These are phyloP conservation scores for Cyanoramphus novaezelandiae DNA, from an alignment of 2,113 vertebrate species.

Conservation along the genomic window DNA sequence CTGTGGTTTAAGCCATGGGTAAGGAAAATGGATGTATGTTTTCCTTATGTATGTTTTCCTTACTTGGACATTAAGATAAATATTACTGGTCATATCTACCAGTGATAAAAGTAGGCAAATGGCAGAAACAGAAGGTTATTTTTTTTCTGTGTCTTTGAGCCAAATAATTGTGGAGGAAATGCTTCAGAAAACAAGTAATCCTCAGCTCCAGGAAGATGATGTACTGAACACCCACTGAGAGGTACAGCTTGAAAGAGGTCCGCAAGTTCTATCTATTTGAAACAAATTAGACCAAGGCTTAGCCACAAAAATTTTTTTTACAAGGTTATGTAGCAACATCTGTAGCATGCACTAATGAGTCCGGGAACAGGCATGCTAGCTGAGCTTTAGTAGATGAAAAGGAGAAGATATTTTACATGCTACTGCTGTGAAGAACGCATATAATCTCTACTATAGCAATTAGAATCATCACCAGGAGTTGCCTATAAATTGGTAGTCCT, in stretches of 20 bases:
- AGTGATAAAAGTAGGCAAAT: not conserved
- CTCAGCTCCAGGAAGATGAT: not conserved
- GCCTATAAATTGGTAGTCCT: not conserved
- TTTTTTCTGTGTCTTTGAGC: not conserved
- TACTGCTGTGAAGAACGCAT: not conserved
- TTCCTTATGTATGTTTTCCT: not conserved
- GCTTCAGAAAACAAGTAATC: not conserved
- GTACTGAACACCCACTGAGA: not conserved
- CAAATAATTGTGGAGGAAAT: not conserved
- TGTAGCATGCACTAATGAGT: not conserved
- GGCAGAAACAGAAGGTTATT: not conserved
- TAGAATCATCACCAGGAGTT: slow-evolving; percentile 7
- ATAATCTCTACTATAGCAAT: not conserved
- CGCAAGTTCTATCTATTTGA: not conserved
- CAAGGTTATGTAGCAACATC: not conserved
- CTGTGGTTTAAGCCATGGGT: not conserved
- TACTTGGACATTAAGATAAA: not conserved
- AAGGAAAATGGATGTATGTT: not conserved
- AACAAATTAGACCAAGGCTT: not conserved
- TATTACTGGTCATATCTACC: not conserved
- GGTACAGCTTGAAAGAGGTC: not conserved
- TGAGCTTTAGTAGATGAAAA: slow-evolving; percentile 13
- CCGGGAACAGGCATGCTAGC: not conserved
- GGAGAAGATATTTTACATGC: not conserved
- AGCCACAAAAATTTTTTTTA: not conserved